phyloP scores from a whole-genome alignment of 53 echinoderm and acorn worm genomes.

The Apostichopus leukothele region DNA sequence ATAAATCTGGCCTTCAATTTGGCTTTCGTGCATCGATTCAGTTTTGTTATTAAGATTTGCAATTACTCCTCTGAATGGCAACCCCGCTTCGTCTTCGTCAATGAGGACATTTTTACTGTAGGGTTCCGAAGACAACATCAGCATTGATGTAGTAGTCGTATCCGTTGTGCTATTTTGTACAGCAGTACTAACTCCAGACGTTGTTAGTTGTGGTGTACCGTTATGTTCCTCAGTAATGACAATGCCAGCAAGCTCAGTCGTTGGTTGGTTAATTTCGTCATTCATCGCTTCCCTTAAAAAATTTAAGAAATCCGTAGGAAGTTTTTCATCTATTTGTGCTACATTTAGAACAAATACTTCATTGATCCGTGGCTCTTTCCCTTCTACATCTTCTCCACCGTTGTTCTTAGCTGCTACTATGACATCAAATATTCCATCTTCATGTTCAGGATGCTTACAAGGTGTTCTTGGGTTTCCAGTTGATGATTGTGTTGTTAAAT shows the following conservation, averaged over 20 bases:
- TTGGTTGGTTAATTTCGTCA: not conserved
- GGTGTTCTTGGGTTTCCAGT: too few species aligned
- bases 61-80: not conserved
- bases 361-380: not conserved
- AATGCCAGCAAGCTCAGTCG: too few species aligned
- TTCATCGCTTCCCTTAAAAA: not conserved
- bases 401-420: not conserved
- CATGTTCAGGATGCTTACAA: too few species aligned
- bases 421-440: not conserved
- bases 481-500: too few species aligned
- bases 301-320: not conserved
- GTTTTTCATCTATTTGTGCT: not conserved
- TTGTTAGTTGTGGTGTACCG: too few species aligned
- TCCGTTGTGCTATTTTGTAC: too few species aligned
- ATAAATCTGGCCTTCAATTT: not conserved
- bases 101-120: too few species aligned
- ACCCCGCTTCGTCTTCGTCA: too few species aligned
- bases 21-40: not conserved
- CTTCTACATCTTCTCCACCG: not conserved
- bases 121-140: too few species aligned
- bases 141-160: too few species aligned
- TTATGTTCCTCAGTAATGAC: too few species aligned
- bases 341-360: not conserved
- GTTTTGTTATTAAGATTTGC: not conserved
- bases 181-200: too few species aligned